A percentile compares a stretch with the other conserved stretches of the same genome.
Evolutionary conservation across 2,888 invertebrate species (phyloP).

Genomic region (Lutraria lutraria): DNA sequence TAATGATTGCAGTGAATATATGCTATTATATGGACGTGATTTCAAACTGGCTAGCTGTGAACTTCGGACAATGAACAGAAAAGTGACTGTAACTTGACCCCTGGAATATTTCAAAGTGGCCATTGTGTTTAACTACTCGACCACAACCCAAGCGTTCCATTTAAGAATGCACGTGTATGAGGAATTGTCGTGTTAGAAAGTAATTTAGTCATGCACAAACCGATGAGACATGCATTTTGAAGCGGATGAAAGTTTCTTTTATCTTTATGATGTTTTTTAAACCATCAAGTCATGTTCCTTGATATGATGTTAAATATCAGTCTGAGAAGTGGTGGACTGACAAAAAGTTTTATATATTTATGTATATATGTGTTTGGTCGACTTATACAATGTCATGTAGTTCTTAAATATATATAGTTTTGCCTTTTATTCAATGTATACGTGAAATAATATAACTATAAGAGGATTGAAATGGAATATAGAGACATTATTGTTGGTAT

Average conservation of each 20-base stretch:
- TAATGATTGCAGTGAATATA: conserved; percentile 65
- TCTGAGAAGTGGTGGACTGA: no score
- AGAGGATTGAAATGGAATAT: no score
- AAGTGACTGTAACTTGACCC: conserved; percentile 71
- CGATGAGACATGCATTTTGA: conserved; percentile 27
- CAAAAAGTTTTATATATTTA: no score
- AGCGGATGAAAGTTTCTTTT: background rate
- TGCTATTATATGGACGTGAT: conserved; percentile 60
- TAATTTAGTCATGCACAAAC: conserved; percentile 26
- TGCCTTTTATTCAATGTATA: no score
- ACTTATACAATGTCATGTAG: no score
- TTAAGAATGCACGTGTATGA: conserved; percentile 57
- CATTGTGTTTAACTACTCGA: conserved; percentile 63
- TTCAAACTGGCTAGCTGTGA: conserved; percentile 60
- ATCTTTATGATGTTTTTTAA: no score
- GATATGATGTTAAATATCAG: no score
- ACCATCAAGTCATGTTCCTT: no score
- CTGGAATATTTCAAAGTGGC: conserved; percentile 54
- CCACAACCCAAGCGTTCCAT: conserved; percentile 52
- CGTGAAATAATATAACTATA: no score
- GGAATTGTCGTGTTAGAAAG: conserved; percentile 57
- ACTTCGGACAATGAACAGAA: conserved; percentile 59
- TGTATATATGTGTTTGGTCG: no score
- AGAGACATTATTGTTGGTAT: no score
- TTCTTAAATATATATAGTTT: no score